phyloP scores from a whole-genome alignment of 2,113 vertebrate species.

The Ciconia maguari region DNA sequence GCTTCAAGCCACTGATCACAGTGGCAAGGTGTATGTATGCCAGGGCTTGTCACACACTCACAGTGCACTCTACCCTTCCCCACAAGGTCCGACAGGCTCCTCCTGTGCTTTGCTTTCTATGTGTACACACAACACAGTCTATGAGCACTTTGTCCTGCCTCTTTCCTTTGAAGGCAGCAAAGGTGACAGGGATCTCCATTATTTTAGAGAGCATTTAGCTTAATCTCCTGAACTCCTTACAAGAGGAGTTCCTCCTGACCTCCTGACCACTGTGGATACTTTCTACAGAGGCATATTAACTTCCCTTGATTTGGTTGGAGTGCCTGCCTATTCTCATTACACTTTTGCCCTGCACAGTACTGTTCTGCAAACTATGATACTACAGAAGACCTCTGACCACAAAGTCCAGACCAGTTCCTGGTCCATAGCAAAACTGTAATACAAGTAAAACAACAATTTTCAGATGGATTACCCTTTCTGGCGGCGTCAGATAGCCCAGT shows the following conservation, averaged over 20 bases:
- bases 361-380: neutral
- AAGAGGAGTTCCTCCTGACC: neutral
- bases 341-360: neutral
- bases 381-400: neutral
- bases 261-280: neutral
- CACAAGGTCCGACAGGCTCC: neutral
- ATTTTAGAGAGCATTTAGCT: neutral
- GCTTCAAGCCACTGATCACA: neutral
- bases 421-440: neutral
- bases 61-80: neutral
- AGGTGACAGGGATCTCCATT: neutral
- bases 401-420: neutral
- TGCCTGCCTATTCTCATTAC: neutral
- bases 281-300: neutral
- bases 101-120: neutral
- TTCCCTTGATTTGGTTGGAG: neutral
- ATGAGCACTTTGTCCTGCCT: neutral
- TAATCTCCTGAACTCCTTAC: neutral
- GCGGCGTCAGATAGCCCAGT: neutral
- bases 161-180: neutral
- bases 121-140: neutral
- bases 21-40: neutral
- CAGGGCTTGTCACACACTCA: neutral
- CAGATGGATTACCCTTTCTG: neutral
- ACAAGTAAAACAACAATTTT: conserved; percentile 23